These are phyloP conservation scores for Lasioglossum malachurum DNA, from an alignment of 2,888 invertebrate genomes.

Conservation along the genomic window DNA sequence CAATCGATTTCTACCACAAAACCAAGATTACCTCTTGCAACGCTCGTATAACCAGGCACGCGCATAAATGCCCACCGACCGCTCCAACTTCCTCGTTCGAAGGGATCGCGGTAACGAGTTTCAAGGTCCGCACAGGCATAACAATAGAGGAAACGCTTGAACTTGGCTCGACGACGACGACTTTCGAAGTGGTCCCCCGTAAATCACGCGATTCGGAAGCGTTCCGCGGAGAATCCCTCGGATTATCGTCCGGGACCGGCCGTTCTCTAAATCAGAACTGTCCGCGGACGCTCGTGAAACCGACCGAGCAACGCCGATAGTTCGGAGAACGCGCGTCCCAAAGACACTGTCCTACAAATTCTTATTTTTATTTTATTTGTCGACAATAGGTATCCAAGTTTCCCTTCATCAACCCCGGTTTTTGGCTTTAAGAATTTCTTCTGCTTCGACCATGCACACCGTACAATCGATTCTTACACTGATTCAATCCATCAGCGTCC, in stretches of 20 bases:
- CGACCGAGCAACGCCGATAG: constrained; percentile 23
- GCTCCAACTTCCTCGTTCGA: constrained; percentile 1
- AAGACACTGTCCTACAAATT: neutral
- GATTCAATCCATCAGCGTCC: neutral
- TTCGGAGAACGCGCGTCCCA: neutral
- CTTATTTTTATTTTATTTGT: neutral
- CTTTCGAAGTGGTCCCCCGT: constrained; percentile 38
- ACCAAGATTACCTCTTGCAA: constrained; percentile 25
- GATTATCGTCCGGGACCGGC: constrained; percentile 21
- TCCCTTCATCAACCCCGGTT: neutral
- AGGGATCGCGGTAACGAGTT: constrained; percentile 34
- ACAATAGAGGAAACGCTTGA: constrained; percentile 6
- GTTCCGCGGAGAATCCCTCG: constrained; percentile 28
- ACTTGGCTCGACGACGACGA: constrained; percentile 27
- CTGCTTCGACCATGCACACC: neutral
- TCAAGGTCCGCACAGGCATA: constrained; percentile 27
- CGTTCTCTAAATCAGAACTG: constrained; percentile 12
- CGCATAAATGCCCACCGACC: neutral
- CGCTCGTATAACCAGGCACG: constrained; percentile 26
- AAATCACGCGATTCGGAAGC: constrained; percentile 29
- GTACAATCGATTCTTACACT: neutral
- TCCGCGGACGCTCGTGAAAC: neutral
- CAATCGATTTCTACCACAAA: constrained; percentile 44
- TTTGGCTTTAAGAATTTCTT: neutral
- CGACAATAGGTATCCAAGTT: neutral